Percentiles rank a stretch among this genome's conserved stretches.
phyloP scores from a whole-genome alignment of 2,797 vertebrate species.

The Sylvia borin region DNA sequence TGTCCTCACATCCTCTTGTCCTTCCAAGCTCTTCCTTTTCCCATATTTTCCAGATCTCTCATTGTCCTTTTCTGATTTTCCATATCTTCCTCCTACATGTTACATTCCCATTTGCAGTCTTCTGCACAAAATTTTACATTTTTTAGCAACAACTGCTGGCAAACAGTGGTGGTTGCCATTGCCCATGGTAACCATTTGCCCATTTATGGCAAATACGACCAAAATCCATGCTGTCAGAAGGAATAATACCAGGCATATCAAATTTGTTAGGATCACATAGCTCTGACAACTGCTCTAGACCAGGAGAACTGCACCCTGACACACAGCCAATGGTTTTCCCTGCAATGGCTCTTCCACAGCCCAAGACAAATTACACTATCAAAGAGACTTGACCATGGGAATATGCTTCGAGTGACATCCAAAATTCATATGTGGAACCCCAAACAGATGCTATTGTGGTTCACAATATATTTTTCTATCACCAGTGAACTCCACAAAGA shows the following conservation, averaged over 20 bases:
- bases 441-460: neutral
- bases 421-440: neutral
- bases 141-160: neutral
- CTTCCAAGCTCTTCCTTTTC: neutral
- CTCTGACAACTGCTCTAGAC: neutral
- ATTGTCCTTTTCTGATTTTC: neutral
- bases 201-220: neutral
- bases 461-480: neutral
- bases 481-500: neutral
- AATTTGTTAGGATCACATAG: neutral
- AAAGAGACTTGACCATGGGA: neutral
- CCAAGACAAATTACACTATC: neutral
- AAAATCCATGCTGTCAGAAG: neutral
- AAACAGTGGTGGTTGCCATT: neutral
- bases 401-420: fast-evolving
- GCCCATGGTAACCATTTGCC: neutral
- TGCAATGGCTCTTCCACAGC: neutral
- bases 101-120: neutral
- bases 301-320: neutral
- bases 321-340: neutral
- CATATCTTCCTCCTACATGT: neutral
- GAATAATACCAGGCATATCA: neutral
- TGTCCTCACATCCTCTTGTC: neutral
- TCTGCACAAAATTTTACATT: neutral
- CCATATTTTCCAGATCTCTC: neutral